Percentiles rank a stretch among this genome's conserved stretches.
Evolutionary conservation across 2,888 invertebrate species (phyloP).

Genomic region (Hipparchia semele): DNA sequence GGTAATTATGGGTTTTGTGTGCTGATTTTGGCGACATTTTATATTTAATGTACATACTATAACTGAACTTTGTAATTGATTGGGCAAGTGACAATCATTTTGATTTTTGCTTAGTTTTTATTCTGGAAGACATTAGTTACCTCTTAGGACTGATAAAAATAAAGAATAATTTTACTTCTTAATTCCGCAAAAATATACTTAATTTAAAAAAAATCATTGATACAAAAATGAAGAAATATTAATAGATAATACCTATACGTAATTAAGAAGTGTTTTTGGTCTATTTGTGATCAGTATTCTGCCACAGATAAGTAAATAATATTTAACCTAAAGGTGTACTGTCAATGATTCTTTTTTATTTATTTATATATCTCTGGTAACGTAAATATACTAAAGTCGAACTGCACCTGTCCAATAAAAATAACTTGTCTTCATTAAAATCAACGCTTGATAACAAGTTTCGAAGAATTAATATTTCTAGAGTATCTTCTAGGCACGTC

Average conservation of each 20-base stretch:
- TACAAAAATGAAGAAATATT: no score
- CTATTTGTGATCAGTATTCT: no score
- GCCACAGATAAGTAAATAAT: no score
- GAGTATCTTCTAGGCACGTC: background rate
- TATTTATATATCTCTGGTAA: background rate
- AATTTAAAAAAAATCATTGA: no score
- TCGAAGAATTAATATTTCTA: conserved; percentile 4
- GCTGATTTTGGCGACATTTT: conserved; percentile 17
- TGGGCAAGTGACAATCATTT: background rate
- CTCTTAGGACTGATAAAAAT: no score
- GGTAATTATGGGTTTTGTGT: conserved; percentile 17
- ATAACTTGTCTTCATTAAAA: conserved; percentile 13
- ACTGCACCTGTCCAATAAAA: conserved; percentile 9
- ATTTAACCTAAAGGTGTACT: no score
- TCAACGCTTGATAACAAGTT: conserved; percentile 11
- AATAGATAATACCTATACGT: no score
- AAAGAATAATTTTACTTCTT: no score
- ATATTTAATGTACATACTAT: background rate
- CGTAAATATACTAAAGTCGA: background rate
- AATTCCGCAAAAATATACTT: no score
- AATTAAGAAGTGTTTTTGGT: no score
- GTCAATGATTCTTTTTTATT: no score
- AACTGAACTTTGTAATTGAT: conserved; percentile 4
- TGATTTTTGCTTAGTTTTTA: background rate
- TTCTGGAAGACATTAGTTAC: background rate